Conservation (phyloP, 2,888 invertebrate species). For the Dysmachus trigonus region DNA sequence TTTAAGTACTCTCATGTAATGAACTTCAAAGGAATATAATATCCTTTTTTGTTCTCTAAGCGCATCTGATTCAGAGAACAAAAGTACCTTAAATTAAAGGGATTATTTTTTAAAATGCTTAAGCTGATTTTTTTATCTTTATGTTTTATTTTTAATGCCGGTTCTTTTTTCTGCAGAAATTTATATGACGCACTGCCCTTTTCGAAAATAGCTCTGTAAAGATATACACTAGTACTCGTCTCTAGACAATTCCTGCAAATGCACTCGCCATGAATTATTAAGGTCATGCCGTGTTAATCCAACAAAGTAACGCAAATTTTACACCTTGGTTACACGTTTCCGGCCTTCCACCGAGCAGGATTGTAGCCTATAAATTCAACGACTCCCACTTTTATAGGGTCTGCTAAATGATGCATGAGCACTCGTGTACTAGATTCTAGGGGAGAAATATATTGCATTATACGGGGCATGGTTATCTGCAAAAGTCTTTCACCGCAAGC, state of each 20-base stretch:
- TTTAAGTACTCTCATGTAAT: neutral
- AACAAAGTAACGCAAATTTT: slow-evolving; percentile 42
- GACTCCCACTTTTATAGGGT: slow-evolving; percentile 46
- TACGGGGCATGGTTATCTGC: slow-evolving; percentile 9
- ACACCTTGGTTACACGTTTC: slow-evolving; percentile 38
- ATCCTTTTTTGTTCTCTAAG: neutral
- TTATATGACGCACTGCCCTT: neutral
- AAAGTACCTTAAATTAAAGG: neutral
- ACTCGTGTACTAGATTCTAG: neutral
- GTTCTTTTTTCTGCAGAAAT: neutral
- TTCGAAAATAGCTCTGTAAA: slow-evolving; percentile 15
- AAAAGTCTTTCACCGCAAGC: slow-evolving; percentile 40
- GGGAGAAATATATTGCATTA: slow-evolving; percentile 35
- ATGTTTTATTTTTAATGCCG: neutral
- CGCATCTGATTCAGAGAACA: neutral
- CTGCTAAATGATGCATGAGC: slow-evolving; percentile 48
- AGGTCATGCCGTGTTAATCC: slow-evolving; percentile 33
- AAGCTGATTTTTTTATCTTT: neutral
- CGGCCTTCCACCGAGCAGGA: neutral
- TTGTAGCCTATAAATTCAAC: slow-evolving; percentile 44
- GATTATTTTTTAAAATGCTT: neutral
- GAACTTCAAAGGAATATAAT: neutral
- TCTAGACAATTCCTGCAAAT: slow-evolving; percentile 26
- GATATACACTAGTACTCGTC: neutral
- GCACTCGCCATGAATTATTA: slow-evolving; percentile 33